These are phyloP conservation scores for Caenorhabditis angaria DNA, from an alignment of 2,888 invertebrate species.

Conservation along the genomic window DNA sequence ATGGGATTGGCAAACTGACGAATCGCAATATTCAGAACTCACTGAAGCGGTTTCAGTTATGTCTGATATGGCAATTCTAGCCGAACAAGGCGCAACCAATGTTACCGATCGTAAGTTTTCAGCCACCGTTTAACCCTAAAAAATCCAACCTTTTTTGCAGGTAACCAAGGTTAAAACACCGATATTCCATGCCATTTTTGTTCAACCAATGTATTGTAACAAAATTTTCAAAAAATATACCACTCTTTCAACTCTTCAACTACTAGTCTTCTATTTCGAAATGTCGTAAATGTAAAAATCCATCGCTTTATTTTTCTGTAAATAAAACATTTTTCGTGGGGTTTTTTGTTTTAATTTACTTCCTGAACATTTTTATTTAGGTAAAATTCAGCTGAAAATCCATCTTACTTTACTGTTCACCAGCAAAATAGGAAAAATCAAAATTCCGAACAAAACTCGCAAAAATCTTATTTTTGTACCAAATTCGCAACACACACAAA, in stretches of 20 bases:
- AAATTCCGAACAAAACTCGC: constrained; percentile 10
- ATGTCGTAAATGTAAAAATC: not conserved
- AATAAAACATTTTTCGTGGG: too few relatives aligned
- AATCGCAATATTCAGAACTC: constrained; percentile 36
- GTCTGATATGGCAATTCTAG: constrained; percentile 35
- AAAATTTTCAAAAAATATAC: not conserved
- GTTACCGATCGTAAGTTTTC: constrained; percentile 25
- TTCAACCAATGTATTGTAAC: too few relatives aligned
- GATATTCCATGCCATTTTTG: too few relatives aligned
- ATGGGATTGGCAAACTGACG: constrained; percentile 48
- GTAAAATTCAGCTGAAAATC: too few relatives aligned
- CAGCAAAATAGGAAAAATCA: too few relatives aligned
- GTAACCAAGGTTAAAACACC: too few relatives aligned
- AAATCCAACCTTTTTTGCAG: too few relatives aligned
- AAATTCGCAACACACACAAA: not conserved
- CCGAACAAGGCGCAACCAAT: constrained; percentile 35
- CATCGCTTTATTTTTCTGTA: too few relatives aligned
- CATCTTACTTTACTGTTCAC: too few relatives aligned
- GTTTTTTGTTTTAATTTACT: too few relatives aligned
- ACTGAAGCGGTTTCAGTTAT: constrained; percentile 36
- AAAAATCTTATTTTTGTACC: not conserved
- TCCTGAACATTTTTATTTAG: too few relatives aligned
- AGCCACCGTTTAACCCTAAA: not conserved
- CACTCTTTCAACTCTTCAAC: constrained; percentile 4
- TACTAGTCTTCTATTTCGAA: not conserved